Conservation (phyloP, 2,888 invertebrate genomes). For the Chloroclystis v-ata region DNA sequence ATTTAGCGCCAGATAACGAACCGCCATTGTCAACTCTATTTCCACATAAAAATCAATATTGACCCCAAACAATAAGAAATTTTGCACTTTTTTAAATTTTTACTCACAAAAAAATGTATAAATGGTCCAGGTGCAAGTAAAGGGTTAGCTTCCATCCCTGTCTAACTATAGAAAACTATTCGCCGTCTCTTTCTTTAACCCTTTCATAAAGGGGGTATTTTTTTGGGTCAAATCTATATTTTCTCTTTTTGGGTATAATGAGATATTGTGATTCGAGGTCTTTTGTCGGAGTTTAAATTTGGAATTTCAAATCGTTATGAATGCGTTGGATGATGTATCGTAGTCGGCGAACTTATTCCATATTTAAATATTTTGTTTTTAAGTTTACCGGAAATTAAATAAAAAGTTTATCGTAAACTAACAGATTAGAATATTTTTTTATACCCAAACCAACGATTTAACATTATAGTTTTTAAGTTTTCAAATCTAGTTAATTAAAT, state of each 20-base stretch:
- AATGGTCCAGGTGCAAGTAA: slow-evolving; percentile 68
- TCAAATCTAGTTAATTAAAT: too few relatives aligned
- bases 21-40: slow-evolving; percentile 53
- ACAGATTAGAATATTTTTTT: too few relatives aligned
- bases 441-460: too few relatives aligned
- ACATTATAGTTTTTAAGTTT: too few relatives aligned
- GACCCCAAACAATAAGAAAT: slow-evolving; percentile 64
- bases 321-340: slow-evolving; percentile 9
- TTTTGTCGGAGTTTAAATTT: slow-evolving; percentile 34
- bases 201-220: slow-evolving; percentile 62
- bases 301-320: slow-evolving; percentile 17
- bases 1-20: slow-evolving; percentile 67
- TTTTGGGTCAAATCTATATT: slow-evolving; percentile 74
- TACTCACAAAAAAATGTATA: slow-evolving; percentile 52
- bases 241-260: slow-evolving; percentile 69
- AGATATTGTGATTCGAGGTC: slow-evolving; percentile 69
- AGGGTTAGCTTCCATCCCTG: slow-evolving; percentile 58
- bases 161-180: slow-evolving; percentile 32
- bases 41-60: slow-evolving; percentile 72
- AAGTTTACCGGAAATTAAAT: too few relatives aligned
- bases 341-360: too few relatives aligned
- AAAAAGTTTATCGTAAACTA: too few relatives aligned
- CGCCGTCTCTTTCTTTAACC: slow-evolving; percentile 56
- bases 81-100: slow-evolving; percentile 72
- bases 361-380: too few relatives aligned